These are phyloP conservation scores for Serinus canaria DNA, from an alignment of 2,113 vertebrate genomes.

Conservation along the genomic window DNA sequence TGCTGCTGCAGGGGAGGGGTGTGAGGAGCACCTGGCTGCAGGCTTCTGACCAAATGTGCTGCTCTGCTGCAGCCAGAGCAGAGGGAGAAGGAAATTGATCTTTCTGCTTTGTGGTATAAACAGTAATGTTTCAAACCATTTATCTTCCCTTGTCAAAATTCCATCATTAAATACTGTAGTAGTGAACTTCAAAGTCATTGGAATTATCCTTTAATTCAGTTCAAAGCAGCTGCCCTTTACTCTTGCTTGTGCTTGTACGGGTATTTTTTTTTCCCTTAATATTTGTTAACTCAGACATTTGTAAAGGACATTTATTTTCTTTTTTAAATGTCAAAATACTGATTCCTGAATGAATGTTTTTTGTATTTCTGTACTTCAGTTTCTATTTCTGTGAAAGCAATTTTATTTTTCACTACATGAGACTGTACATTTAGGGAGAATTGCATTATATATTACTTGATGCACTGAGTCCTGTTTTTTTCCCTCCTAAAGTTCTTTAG, in stretches of 20 bases:
- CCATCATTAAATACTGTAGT: neutral
- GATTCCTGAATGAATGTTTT: neutral
- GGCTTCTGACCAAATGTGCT: neutral
- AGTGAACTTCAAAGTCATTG: neutral
- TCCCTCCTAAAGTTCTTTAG: neutral
- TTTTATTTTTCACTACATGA: neutral
- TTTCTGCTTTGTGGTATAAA: neutral
- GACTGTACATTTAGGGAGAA: neutral
- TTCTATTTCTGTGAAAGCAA: neutral
- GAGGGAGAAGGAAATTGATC: neutral
- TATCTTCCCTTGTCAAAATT: neutral
- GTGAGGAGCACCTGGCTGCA: fast-evolving
- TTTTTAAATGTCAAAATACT: neutral
- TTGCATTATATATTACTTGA: neutral
- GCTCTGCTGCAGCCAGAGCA: neutral
- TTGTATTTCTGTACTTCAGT: neutral
- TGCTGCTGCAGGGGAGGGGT: too few relatives aligned
- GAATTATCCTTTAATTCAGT: neutral
- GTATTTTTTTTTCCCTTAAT: neutral
- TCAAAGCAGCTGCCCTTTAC: neutral
- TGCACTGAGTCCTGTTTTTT: neutral
- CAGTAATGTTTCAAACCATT: neutral
- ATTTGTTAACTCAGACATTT: neutral
- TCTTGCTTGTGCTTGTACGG: neutral
- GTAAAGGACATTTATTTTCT: neutral